Conservation (phyloP, 2,797 vertebrate species). For the Typhlichthys subterraneus region DNA sequence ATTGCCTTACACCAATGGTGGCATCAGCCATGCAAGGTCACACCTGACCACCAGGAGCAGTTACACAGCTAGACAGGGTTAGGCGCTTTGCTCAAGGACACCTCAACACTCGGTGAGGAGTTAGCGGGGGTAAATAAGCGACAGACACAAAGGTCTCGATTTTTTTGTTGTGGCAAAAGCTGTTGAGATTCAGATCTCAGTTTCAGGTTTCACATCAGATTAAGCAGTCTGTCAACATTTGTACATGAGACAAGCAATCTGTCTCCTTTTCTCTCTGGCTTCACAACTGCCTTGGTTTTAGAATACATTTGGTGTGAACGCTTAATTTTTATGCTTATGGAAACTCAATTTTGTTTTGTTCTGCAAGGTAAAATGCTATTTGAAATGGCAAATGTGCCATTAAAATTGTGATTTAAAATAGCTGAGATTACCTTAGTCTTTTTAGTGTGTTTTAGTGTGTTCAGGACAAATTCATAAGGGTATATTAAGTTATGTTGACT, state of each 20-base stretch:
- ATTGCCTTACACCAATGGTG: too few species aligned
- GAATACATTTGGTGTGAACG: slow-evolving; percentile 31
- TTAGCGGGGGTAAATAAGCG: too few species aligned
- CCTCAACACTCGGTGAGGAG: too few species aligned
- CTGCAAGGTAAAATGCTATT: slow-evolving; percentile 24
- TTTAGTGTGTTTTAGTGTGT: slow-evolving; percentile 23
- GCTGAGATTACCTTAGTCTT: slow-evolving; percentile 9
- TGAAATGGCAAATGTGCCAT: slow-evolving; percentile 16
- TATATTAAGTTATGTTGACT: slow-evolving; percentile 74
- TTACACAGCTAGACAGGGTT: too few species aligned
- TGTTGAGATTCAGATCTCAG: slow-evolving; percentile 20
- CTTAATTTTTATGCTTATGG: slow-evolving; percentile 28
- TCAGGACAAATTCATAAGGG: slow-evolving; percentile 45
- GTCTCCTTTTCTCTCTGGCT: slow-evolving; percentile 32
- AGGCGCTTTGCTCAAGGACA: too few species aligned
- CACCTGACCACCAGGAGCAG: too few species aligned
- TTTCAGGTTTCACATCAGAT: slow-evolving; percentile 54
- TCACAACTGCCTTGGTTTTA: slow-evolving; percentile 38
- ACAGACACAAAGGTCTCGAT: too few species aligned
- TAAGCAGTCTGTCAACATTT: slow-evolving; percentile 50
- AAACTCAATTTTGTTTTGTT: slow-evolving; percentile 16
- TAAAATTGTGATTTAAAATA: background rate
- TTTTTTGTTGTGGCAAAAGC: slow-evolving; percentile 44
- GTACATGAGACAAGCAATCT: background rate
- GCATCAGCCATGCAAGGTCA: too few species aligned